phyloP scores from a whole-genome alignment of 2,888 invertebrate species.

The Zhengitettix transpicula region DNA sequence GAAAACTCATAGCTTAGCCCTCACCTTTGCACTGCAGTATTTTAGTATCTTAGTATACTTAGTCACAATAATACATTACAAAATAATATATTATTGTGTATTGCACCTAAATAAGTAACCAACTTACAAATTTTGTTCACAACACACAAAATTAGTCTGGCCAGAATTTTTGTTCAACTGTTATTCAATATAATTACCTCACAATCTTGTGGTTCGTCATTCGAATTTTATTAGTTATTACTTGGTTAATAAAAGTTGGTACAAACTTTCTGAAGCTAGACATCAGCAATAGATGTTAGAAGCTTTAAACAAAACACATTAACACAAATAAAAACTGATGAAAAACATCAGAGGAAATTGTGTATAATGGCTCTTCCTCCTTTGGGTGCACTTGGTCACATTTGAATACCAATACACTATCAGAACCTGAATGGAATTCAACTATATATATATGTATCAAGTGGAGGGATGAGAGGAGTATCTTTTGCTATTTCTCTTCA shows the following conservation, averaged over 20 bases:
- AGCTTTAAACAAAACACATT: not conserved
- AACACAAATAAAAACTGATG: not conserved
- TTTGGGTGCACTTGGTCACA: conserved; percentile 25
- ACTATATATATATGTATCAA: not conserved
- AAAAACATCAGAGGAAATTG: not conserved
- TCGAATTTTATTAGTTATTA: too few relatives aligned
- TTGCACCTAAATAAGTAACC: too few relatives aligned
- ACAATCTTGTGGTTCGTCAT: too few relatives aligned
- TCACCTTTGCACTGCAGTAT: conserved; percentile 10
- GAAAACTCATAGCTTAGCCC: conserved; percentile 4
- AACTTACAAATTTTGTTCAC: too few relatives aligned
- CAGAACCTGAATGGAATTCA: conserved; percentile 15
- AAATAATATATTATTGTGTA: too few relatives aligned
- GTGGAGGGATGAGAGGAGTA: conserved; percentile 9
- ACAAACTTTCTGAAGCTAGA: not conserved
- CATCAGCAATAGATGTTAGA: not conserved
- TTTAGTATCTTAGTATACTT: conserved; percentile 3
- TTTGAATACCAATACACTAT: conserved; percentile 54
- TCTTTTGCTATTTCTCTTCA: conserved; percentile 11
- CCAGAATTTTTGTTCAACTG: not conserved
- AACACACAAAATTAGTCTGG: not conserved
- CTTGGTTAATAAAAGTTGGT: not conserved
- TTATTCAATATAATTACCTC: too few relatives aligned
- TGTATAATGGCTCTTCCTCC: not conserved
- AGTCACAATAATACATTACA: not conserved